Percentiles rank a stretch among this genome's conserved stretches.
phyloP scores from a whole-genome alignment of 2,797 vertebrate species.

The Centropyge bicolor region DNA sequence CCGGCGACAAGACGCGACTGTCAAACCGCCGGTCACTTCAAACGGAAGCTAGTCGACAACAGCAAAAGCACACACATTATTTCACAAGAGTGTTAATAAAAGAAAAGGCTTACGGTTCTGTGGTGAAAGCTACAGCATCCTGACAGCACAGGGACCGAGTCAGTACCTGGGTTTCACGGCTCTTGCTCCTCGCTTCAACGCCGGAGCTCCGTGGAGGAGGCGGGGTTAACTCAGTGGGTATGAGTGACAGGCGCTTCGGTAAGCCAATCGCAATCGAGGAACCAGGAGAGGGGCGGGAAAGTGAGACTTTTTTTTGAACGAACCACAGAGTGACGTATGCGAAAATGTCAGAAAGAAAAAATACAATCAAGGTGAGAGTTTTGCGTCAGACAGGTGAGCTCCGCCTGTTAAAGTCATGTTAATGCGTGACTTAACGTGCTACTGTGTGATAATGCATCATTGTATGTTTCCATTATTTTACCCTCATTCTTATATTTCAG shows the following conservation, averaged over 20 bases:
- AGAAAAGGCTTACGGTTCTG: conserved; percentile 64
- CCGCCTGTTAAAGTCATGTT: not conserved
- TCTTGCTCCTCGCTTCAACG: conserved; percentile 31
- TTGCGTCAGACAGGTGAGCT: conserved; percentile 16
- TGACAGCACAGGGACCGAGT: not conserved
- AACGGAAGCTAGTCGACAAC: conserved; percentile 1
- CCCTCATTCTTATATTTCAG: no score
- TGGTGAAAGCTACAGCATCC: conserved; percentile 63
- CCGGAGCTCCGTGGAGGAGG: conserved; percentile 43
- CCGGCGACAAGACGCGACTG: not conserved
- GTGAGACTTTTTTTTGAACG: conserved; percentile 4
- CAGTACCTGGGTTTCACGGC: conserved; percentile 15
- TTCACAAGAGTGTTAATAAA: not conserved
- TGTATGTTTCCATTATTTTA: not conserved
- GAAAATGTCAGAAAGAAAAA: not conserved
- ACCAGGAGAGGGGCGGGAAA: not conserved
- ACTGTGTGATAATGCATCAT: not conserved
- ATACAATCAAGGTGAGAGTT: conserved; percentile 42
- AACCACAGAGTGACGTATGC: conserved; percentile 50
- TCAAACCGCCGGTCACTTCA: conserved; percentile 38
- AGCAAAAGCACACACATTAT: not conserved
- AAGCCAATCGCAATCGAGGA: conserved; percentile 54
- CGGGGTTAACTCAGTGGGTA: conserved; percentile 1
- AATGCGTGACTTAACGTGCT: not conserved
- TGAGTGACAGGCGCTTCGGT: conserved; percentile 20